Base-by-base conservation (phyloP, 1,140 invertebrate species). In the Zaprionus camerounensis region DNA sequence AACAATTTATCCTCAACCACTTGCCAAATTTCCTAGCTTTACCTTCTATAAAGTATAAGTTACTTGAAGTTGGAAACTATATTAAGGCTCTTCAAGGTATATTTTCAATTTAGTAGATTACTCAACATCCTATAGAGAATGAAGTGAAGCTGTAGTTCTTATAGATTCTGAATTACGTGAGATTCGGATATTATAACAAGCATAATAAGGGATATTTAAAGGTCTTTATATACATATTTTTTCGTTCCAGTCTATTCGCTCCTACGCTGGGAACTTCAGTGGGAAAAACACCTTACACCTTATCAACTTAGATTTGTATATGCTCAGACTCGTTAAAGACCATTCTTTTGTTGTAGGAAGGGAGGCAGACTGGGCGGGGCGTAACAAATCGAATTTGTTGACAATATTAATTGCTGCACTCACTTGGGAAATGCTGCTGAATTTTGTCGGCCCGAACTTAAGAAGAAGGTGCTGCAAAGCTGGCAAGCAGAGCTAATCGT, bases 401-500 rank as follows among this genome's bases (percentile, higher is more conserved):
- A 36, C 34, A 64, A 71, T 59, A 75, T 70, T 59, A 75, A 74
- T 75, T 75, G 38, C 34, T 34, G 34, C 15, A 24, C 31, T 53
- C 61, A 51, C 11, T 15, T n/a, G 15, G 5, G 5, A 56, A 56
- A 7, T n/a, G 24, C 46, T 51, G 46, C 46, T 12, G 46, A 51
- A 51, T 24, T 24, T 51, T 24, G 20, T 24, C 46, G 46, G 41
- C 3, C 2, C 41, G 7, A 46, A 46, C 41, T 20, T 17, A 46
- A 46, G n/a, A 61, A 26, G 17, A 15, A 55, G 20, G 31, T 57
- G 70, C 55, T 28, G 41, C 31, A 57, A 71, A 71, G 38, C 62
- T 69, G 65, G 61, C 56, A 58, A 55, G 36, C 73, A 55, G 15
- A 62, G 4, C 77, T 65, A 76, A 71, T 12, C 20, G 5, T 28